Percentiles rank a stretch among this genome's conserved stretches.
Conservation (phyloP, 1,140 invertebrate genomes). For the Platyscapa corneri region DNA sequence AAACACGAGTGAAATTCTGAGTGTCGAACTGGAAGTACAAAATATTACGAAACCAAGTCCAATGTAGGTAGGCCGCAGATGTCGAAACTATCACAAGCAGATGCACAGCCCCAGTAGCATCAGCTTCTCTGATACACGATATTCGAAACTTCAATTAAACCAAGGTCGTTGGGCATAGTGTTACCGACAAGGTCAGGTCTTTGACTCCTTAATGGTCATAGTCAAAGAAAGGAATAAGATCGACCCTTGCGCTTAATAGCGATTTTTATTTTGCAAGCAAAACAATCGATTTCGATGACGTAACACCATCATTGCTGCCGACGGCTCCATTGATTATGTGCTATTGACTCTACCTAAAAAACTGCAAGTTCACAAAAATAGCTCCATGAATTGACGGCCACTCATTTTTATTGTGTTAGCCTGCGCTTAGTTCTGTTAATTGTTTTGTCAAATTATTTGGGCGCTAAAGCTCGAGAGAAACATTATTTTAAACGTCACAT, state of each 20-base stretch:
- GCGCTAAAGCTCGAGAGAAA: neutral
- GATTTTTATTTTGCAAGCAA: slow-evolving; percentile 28
- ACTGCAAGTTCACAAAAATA: slow-evolving; percentile 37
- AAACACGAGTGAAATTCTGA: too few species aligned
- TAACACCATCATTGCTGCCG: neutral
- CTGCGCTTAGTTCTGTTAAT: neutral
- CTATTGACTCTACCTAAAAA: slow-evolving; percentile 17
- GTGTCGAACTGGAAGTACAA: too few species aligned
- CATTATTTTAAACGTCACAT: too few species aligned
- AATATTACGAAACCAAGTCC: too few species aligned
- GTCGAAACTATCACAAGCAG: neutral
- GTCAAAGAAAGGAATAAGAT: slow-evolving; percentile 1
- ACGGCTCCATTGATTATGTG: neutral
- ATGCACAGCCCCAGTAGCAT: neutral
- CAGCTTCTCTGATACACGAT: slow-evolving; percentile 25
- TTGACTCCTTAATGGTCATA: neutral
- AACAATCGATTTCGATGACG: slow-evolving; percentile 11
- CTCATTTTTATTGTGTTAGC: neutral
- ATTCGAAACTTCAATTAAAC: slow-evolving; percentile 35
- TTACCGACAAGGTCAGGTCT: slow-evolving; percentile 26
- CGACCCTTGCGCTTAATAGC: slow-evolving; percentile 7
- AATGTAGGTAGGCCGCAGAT: neutral
- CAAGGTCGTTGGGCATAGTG: neutral
- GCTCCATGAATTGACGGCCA: slow-evolving; percentile 39
- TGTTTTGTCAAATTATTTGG: neutral